Conservation (phyloP, 1,140 invertebrate genomes). For the Hylyphantes graminicola region DNA sequence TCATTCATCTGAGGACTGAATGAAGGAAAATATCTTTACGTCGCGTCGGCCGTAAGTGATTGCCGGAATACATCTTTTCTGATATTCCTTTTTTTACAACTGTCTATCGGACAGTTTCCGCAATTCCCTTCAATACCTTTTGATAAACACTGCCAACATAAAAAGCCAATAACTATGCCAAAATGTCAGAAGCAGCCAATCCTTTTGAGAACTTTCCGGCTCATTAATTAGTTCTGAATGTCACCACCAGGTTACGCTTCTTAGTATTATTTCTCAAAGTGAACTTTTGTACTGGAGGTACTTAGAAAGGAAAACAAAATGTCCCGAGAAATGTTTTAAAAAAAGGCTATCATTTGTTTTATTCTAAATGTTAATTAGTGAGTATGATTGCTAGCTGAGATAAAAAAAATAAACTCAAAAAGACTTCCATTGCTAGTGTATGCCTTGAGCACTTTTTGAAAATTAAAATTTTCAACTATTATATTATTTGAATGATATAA, state of each 20-base stretch:
- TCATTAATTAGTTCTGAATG: constrained; percentile 31
- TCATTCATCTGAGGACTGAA: too few relatives aligned
- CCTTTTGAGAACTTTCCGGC: neutral
- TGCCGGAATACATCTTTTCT: too few relatives aligned
- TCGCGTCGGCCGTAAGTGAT: too few relatives aligned
- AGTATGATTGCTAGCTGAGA: neutral
- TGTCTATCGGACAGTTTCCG: neutral
- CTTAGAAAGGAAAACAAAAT: neutral
- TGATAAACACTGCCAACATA: neutral
- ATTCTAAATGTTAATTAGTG: neutral
- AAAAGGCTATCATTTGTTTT: neutral
- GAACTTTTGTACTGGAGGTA: neutral
- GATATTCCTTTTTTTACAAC: neutral
- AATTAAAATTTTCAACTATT: too few relatives aligned
- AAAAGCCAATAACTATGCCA: constrained; percentile 9
- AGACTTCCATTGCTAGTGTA: too few relatives aligned
- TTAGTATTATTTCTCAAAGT: neutral
- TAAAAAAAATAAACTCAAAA: neutral
- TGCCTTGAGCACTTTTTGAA: too few relatives aligned
- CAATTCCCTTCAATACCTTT: constrained; percentile 3
- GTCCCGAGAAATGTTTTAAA: neutral
- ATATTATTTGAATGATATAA: too few relatives aligned
- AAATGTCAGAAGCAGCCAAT: constrained; percentile 6
- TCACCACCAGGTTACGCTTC: neutral
- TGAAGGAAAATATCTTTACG: too few relatives aligned